phyloP scores from a whole-genome alignment of 2,888 invertebrate genomes.

The Candidula unifasciata region DNA sequence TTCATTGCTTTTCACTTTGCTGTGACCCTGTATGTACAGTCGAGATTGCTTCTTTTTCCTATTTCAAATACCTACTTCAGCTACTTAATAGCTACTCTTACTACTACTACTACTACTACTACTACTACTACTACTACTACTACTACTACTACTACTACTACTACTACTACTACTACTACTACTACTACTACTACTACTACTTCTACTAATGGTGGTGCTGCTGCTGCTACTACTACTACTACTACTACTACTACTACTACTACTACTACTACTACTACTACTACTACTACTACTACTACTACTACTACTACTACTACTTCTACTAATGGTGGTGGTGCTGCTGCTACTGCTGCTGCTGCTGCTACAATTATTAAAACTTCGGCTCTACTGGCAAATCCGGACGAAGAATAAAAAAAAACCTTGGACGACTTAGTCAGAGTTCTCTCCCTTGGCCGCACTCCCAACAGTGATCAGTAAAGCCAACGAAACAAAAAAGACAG shows the following conservation, averaged over 20 bases:
- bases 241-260: constrained; percentile 10
- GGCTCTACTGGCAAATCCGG: no score
- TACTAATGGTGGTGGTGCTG: background rate
- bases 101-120: constrained; percentile 5
- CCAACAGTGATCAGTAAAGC: no score
- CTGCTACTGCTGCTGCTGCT: background rate
- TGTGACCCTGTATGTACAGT: no score
- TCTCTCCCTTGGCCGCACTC: no score
- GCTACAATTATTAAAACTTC: no score
- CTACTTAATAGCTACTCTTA: no score
- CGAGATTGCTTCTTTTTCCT: no score
- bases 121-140: constrained; percentile 21
- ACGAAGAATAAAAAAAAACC: no score
- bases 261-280: constrained; percentile 5
- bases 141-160: constrained; percentile 1
- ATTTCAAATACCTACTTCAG: no score
- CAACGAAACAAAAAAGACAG: no score
- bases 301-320: background rate
- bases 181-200: background rate
- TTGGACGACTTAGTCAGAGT: no score
- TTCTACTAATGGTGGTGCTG: background rate
- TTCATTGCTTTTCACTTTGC: no score
- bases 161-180: background rate
- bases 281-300: constrained; percentile 11
- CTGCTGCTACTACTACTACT: background rate